Evolutionary conservation across 1,140 invertebrate species (phyloP).

Genomic region (Caenorhabditis remanei): DNA sequence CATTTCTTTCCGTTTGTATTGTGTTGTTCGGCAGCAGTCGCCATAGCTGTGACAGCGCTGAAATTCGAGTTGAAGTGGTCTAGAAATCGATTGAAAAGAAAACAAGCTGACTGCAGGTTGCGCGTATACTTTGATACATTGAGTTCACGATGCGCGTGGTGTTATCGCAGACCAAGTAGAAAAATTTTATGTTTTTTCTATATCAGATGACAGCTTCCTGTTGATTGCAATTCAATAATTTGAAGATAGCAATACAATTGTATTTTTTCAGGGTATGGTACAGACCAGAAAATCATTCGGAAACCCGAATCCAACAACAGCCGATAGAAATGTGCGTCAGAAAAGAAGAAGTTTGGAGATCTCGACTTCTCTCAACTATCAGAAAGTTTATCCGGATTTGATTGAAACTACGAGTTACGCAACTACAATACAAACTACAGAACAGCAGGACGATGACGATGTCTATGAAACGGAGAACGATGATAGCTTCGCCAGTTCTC

Average conservation of each 20-base stretch:
- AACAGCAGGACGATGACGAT: conserved; percentile 3
- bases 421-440: not conserved
- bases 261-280: conserved; percentile 2
- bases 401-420: conserved; percentile 1
- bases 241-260: not conserved
- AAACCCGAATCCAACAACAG: not conserved
- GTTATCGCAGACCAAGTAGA: not conserved
- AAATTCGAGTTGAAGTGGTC: not conserved
- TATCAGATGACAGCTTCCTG: no score
- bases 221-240: no score
- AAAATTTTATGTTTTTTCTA: no score
- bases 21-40: conserved; percentile 1
- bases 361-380: no score
- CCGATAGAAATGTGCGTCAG: not conserved
- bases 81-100: conserved; percentile 23
- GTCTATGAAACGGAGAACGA: not conserved
- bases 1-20: conserved; percentile 37
- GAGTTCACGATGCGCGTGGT: not conserved
- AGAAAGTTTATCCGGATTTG: not conserved
- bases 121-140: conserved; percentile 1
- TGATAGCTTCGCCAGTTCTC: not conserved
- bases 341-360: not conserved
- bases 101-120: not conserved
- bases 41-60: not conserved
- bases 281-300: conserved; percentile 22